These are phyloP conservation scores for Aromia moschata DNA, from an alignment of 2,888 invertebrate genomes.

Conservation along the genomic window DNA sequence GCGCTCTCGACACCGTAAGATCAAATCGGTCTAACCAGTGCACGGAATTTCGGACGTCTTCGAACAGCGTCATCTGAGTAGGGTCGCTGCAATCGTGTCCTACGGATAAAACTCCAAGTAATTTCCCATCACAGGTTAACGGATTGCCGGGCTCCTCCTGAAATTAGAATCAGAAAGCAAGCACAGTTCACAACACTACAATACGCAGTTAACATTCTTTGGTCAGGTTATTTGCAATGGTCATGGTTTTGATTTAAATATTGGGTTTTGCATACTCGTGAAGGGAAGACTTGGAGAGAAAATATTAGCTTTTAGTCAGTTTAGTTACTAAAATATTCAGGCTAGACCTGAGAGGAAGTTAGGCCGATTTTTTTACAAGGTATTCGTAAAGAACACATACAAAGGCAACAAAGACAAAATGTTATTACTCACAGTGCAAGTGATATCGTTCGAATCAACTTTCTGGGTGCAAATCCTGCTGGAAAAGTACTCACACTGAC, in stretches of 20 bases:
- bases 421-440: background rate
- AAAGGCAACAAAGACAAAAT: no score
- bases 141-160: slow-evolving; percentile 32
- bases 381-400: no score
- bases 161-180: slow-evolving; percentile 19
- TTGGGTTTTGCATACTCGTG: no score
- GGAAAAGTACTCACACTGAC: slow-evolving; percentile 3
- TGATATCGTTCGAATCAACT: background rate
- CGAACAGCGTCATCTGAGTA: slow-evolving; percentile 23
- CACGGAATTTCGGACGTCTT: slow-evolving; percentile 23
- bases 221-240: no score
- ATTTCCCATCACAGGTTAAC: slow-evolving; percentile 29
- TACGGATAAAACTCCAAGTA: slow-evolving; percentile 31
- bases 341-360: no score
- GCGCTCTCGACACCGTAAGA: background rate
- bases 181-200: no score
- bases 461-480: slow-evolving; percentile 1
- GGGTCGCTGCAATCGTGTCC: slow-evolving; percentile 22
- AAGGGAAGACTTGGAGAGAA: no score
- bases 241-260: no score
- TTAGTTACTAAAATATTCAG: no score
- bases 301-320: no score
- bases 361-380: no score
- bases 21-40: slow-evolving; percentile 17
- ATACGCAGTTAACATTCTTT: no score